phyloP scores from a whole-genome alignment of 2,888 invertebrate genomes.

The Lutraria lutraria region DNA sequence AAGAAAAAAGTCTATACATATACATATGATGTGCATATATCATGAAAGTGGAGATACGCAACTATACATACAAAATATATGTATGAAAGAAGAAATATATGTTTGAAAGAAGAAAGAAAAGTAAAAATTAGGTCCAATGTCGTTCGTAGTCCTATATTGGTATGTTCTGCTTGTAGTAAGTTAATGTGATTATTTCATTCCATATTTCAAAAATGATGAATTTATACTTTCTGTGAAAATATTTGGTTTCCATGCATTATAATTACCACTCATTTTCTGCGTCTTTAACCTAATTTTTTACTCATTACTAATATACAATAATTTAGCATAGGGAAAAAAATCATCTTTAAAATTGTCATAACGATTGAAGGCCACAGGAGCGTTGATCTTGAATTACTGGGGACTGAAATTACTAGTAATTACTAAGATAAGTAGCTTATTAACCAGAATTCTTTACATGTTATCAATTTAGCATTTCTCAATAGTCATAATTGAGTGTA shows the following conservation, averaged over 20 bases:
- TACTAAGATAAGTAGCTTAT: constrained; percentile 32
- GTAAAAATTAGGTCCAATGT: too few relatives aligned
- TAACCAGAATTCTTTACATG: constrained; percentile 33
- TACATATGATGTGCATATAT: too few relatives aligned
- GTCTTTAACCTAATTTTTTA: not conserved
- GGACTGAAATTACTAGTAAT: constrained; percentile 41
- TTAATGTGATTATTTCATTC: not conserved
- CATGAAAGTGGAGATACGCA: too few relatives aligned
- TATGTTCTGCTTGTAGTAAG: not conserved
- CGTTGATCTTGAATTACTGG: not conserved
- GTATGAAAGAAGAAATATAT: too few relatives aligned
- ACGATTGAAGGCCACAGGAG: constrained; percentile 4
- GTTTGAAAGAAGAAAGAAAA: too few relatives aligned
- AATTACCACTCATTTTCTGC: not conserved
- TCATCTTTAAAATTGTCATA: constrained; percentile 17
- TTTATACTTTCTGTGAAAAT: not conserved
- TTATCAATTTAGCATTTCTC: constrained; percentile 16
- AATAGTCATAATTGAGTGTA: constrained; percentile 38
- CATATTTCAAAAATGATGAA: not conserved
- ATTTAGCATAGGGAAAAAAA: not conserved
- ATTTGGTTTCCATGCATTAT: not conserved
- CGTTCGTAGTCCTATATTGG: too few relatives aligned
- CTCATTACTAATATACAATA: not conserved
- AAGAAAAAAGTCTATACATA: too few relatives aligned
- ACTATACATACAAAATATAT: too few relatives aligned